Conservation (phyloP, 1,140 invertebrate genomes). For the Spodoptera litura region DNA sequence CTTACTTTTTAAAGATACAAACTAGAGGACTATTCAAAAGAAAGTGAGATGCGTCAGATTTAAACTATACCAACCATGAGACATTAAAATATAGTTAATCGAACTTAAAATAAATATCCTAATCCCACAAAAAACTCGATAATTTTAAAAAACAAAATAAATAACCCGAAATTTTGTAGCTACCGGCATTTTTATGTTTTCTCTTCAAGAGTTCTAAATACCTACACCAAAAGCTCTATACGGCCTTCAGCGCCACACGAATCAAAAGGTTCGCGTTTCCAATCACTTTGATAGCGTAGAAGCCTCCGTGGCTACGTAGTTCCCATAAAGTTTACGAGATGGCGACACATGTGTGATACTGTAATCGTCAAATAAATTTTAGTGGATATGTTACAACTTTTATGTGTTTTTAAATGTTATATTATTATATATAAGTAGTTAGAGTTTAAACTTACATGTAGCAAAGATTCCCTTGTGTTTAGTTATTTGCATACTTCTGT, state of each 20-base stretch:
- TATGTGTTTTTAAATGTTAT: conserved; percentile 35
- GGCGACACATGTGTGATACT: conserved; percentile 61
- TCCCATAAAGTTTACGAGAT: conserved; percentile 64
- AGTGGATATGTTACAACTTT: conserved; percentile 43
- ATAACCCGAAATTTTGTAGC: no score
- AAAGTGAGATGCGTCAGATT: no score
- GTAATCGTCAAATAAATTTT: conserved; percentile 26
- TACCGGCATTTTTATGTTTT: not conserved
- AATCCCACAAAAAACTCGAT: not conserved
- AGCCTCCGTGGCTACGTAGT: conserved; percentile 72
- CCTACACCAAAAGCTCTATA: not conserved
- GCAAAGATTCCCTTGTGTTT: not conserved
- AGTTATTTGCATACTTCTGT: not conserved
- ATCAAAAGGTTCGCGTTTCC: conserved; percentile 56
- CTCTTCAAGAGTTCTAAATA: not conserved
- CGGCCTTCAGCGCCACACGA: conserved; percentile 46
- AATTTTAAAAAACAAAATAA: not conserved
- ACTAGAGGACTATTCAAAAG: no score
- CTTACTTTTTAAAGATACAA: not conserved
- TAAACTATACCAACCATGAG: no score
- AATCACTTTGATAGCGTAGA: conserved; percentile 64
- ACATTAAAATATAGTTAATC: not conserved
- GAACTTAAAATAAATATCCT: not conserved
- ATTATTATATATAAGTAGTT: conserved; percentile 9
- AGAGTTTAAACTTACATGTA: not conserved